These are phyloP conservation scores for Sylvia atricapilla DNA, from an alignment of 2,113 vertebrate species.

Conservation along the genomic window DNA sequence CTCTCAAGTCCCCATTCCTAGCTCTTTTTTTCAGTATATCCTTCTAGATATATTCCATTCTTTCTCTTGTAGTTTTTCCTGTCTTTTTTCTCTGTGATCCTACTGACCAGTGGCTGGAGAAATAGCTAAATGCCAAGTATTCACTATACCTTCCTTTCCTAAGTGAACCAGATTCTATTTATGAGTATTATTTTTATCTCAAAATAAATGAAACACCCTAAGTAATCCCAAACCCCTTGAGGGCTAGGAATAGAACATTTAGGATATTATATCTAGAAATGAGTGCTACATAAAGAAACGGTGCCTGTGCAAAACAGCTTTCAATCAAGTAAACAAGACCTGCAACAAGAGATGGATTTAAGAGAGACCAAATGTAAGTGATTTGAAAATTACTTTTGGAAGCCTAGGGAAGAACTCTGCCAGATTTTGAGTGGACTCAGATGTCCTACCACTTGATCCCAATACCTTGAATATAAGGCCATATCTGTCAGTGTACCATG, in stretches of 20 bases:
- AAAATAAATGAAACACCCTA: neutral
- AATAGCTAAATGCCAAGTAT: neutral
- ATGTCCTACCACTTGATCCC: neutral
- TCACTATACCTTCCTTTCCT: neutral
- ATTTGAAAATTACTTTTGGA: neutral
- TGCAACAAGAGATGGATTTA: neutral
- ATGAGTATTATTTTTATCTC: neutral
- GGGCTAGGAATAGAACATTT: neutral
- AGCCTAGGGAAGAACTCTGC: neutral
- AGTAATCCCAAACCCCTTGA: neutral
- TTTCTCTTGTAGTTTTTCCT: neutral
- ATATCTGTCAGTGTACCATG: neutral
- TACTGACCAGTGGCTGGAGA: neutral
- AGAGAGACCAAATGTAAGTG: neutral
- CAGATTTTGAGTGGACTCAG: neutral
- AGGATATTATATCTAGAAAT: neutral
- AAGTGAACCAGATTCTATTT: neutral
- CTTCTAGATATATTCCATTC: neutral
- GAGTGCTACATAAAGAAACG: neutral
- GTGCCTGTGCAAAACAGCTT: neutral
- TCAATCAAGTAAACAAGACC: neutral
- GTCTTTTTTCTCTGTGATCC: neutral
- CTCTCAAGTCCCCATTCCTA: neutral
- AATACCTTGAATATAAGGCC: neutral
- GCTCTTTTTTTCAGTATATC: neutral